Percentiles rank a stretch among this genome's conserved stretches.
phyloP scores from a whole-genome alignment of 1,140 invertebrate genomes.

The Drosophila watanabei region DNA sequence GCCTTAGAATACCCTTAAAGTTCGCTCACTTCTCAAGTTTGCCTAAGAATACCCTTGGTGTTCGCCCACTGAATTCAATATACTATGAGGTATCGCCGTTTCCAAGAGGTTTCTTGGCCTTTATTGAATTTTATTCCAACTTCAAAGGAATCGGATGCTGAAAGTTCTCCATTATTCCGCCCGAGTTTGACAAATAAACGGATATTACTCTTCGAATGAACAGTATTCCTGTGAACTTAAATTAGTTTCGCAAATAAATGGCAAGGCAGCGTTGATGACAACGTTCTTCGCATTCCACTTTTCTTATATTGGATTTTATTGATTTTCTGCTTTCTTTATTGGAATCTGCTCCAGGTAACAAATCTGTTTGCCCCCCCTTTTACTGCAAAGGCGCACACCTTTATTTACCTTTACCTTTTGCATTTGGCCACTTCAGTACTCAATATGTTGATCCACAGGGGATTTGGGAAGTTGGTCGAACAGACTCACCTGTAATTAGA shows the following conservation, averaged over 20 bases:
- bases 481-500: conserved; percentile 40
- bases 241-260: conserved; percentile 35
- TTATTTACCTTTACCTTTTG: conserved; percentile 25
- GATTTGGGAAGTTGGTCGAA: conserved; percentile 25
- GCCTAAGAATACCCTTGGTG: too few species aligned
- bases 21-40: too few species aligned
- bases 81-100: neutral
- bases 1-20: neutral
- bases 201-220: conserved; percentile 14
- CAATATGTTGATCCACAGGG: conserved; percentile 14
- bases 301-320: conserved; percentile 43
- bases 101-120: conserved; percentile 3
- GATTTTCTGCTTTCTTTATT: conserved; percentile 35
- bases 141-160: neutral
- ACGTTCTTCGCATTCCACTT: conserved; percentile 3
- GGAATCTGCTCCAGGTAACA: conserved; percentile 3
- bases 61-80: neutral
- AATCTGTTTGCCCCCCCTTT: conserved; percentile 10
- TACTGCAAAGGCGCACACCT: conserved; percentile 20
- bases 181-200: conserved; percentile 14
- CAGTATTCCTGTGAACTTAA: conserved; percentile 3
- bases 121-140: neutral
- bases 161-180: neutral
- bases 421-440: conserved; percentile 6
- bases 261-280: conserved; percentile 12